Base-by-base conservation (phyloP, 2,113 vertebrate genomes). In the Boulengeromyrus knoepffleri region DNA sequence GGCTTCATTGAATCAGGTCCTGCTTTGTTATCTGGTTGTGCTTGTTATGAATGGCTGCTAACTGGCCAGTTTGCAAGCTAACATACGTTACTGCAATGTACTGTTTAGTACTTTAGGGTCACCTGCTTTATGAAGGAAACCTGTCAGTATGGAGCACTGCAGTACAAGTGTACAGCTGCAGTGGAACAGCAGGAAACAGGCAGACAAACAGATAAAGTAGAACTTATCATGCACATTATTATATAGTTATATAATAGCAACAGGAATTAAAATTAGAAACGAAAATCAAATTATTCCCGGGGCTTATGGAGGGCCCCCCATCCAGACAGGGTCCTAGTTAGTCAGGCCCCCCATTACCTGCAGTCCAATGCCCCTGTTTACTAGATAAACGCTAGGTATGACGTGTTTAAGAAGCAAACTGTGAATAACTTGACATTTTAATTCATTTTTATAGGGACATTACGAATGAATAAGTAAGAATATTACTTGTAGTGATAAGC, bases 151-250 rank as follows among this genome's bases (percentile, higher is more conserved):
- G 53, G 53, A 15, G 53, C 98, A 2, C 94, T 99, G 91, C 98
- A 99, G 94, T 99, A 99, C 95, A 99, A 99, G 95, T 91, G 97
- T 85, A 96, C 96, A 42, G 97, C 97, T 13, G 97, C 97, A 31
- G 90, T 98, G 95, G 97, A 97, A 93, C 97, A 97, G 53, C 53
- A 56, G 53, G 53, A 21, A 56, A 3, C 53, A 56, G 53, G 53
- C 53, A 8, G 52, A 56, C 17, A 56, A 56, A 5, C 52, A 56
- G 53, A 56, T 56, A 56, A 56, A 56, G 53, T 7, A 56, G 53
- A 56, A 56, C 53, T 56, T 7, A 56, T 24, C 5, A 56, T 56
- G 53, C 15, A 56, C 17, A 0, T 24, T 62, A n/a, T 58, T 58
- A 8, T 24, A 1, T 62, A 62, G n/a, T 15, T 62, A 2, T 62